Base-by-base conservation (phyloP, 2,888 invertebrate species). In the Cabera pusaria region DNA sequence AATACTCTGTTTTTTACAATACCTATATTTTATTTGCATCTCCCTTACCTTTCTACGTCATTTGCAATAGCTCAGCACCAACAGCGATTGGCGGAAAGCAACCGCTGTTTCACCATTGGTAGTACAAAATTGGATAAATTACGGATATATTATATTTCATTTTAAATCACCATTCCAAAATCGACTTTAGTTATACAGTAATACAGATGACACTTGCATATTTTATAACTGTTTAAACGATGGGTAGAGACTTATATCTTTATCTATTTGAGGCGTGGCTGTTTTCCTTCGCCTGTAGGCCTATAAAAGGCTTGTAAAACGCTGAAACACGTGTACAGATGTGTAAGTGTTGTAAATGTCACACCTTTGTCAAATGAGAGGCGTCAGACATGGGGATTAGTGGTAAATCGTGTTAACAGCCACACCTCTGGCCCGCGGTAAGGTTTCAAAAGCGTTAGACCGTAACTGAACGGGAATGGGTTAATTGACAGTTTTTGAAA, bases 351-450 rank as follows among this genome's bases (percentile, higher is more conserved):
- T 29, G 24, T 24, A 32, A 24, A 35, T 33, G 37, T 49, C 42
- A 40, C 47, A 45, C 44, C 34, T 43, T 14, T 44, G 33, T 42
- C 41, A 41, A 49, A 49, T 45, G 37, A 52, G 47, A 25, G 23
- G n/a, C 33, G 49, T 40, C 38, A 23, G 37, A 49, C 44, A 42
- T 7, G 10, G 7, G 49, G 51, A 48, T 54, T 52, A 54, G 19
- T 22, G 25, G 20, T 29, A 28, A 50, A 50, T 46, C 52, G 48
- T 50, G 48, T 52, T 49, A 55, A 50, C 6, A 35, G 52, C 55
- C 55, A 55, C 55, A 52, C 52, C 55, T 55, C 27, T 41, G 19
- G 24, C 17, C 4, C 6, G 5, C n/a, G 39, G 31, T 44, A 19
- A 16, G 24, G 29, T 31, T 36, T 19, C 26, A 9, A 5, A 27